These are phyloP conservation scores for Tolmerus cingulatus DNA, from an alignment of 2,888 invertebrate species.

Conservation along the genomic window DNA sequence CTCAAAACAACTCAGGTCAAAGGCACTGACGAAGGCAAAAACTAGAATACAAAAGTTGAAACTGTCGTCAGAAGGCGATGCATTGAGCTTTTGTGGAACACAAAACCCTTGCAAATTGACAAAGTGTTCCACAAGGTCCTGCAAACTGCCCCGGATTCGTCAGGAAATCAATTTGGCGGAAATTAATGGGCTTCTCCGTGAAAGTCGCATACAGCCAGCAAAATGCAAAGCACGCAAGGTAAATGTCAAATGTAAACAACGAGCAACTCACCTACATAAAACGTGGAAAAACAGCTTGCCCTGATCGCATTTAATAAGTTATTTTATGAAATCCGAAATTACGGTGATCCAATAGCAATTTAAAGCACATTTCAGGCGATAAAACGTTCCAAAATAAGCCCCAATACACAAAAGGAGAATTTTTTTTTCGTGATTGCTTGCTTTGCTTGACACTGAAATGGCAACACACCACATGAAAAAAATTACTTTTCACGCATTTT, in stretches of 20 bases:
- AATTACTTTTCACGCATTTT: constrained; percentile 39
- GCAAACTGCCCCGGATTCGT: neutral
- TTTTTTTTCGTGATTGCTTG: constrained; percentile 6
- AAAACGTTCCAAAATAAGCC: constrained; percentile 18
- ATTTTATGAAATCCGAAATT: neutral
- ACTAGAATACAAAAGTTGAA: neutral
- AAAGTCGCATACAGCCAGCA: constrained; percentile 3
- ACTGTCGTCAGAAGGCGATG: neutral
- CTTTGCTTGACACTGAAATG: constrained; percentile 8
- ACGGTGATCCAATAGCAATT: neutral
- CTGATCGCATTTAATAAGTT: neutral
- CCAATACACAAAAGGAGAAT: neutral
- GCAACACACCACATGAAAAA: constrained; percentile 38
- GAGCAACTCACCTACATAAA: constrained; percentile 35
- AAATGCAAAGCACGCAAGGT: constrained; percentile 18
- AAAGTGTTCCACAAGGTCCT: neutral
- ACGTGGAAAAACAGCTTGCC: neutral
- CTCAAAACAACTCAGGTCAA: neutral
- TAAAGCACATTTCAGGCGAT: constrained; percentile 17
- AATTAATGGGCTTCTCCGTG: neutral
- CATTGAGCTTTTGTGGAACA: neutral
- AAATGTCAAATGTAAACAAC: constrained; percentile 47
- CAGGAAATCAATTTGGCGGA: constrained; percentile 6
- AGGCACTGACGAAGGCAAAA: neutral
- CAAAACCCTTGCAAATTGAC: neutral